These are phyloP conservation scores for Araneus ventricosus DNA, from an alignment of 1,140 invertebrate species.

Conservation along the genomic window DNA sequence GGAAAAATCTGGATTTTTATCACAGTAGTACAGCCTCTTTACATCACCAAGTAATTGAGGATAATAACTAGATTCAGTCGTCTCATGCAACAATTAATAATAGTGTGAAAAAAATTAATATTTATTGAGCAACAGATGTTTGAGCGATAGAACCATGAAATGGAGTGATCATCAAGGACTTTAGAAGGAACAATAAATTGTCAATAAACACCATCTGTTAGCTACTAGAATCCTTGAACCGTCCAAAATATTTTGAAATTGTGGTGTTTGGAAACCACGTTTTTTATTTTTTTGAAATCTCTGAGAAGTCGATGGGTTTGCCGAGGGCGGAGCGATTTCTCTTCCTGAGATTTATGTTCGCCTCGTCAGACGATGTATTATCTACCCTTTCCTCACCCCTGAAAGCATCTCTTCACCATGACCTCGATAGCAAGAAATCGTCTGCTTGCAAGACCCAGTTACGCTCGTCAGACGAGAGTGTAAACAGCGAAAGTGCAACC, in stretches of 20 bases:
- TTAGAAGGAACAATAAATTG: not conserved
- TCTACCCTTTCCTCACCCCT: constrained; percentile 43
- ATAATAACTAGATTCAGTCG: not conserved
- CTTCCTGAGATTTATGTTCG: not conserved
- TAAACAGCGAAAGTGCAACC: constrained; percentile 25
- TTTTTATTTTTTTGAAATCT: not conserved
- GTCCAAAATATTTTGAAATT: constrained; percentile 11
- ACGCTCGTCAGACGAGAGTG: constrained; percentile 35
- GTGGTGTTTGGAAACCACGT: not conserved
- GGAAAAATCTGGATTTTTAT: too few species aligned
- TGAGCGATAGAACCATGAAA: not conserved
- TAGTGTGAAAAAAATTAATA: not conserved
- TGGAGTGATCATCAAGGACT: not conserved
- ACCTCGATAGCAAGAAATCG: constrained; percentile 17
- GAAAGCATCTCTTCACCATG: constrained; percentile 43
- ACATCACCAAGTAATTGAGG: too few species aligned
- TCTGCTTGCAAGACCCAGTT: not conserved
- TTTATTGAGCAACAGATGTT: not conserved
- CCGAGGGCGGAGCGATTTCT: constrained; percentile 3
- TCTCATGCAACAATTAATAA: constrained; percentile 6
- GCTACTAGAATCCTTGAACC: not conserved
- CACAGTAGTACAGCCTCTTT: too few species aligned
- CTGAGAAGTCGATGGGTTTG: not conserved
- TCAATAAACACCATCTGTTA: not conserved
- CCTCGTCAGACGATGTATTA: constrained; percentile 19